A percentile compares a stretch with the other conserved stretches of the same genome.
Conservation (phyloP, 2,113 vertebrate genomes). For the Percopsis transmontana region DNA sequence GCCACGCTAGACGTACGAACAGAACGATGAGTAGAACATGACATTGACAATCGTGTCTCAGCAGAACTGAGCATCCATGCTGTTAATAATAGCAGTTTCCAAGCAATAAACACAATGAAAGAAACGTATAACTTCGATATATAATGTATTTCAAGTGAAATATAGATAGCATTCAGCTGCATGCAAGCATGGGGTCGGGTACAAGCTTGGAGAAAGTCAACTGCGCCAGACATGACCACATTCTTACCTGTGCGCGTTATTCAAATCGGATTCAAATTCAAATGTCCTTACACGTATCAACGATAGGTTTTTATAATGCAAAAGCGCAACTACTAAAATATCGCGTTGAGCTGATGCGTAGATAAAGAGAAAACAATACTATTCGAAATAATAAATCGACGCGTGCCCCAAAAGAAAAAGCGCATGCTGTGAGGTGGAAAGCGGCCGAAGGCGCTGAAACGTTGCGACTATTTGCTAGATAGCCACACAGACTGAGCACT, state of each 20-base stretch:
- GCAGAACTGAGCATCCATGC: conserved; percentile 5
- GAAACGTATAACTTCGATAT: background rate
- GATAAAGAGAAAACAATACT: background rate
- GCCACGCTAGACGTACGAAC: background rate
- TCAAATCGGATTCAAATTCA: conserved; percentile 8
- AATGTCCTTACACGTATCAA: conserved; percentile 7
- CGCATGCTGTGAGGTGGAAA: conserved; percentile 11
- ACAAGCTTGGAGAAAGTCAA: conserved; percentile 2
- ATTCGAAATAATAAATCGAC: background rate
- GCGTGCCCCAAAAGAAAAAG: conserved; percentile 7
- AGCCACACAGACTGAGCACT: conserved; percentile 30
- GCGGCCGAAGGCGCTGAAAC: conserved; percentile 15
- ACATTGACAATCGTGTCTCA: background rate
- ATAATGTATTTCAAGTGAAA: background rate
- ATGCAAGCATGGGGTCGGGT: background rate
- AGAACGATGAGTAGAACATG: background rate
- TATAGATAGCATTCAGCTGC: background rate
- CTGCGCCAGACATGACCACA: conserved; percentile 39
- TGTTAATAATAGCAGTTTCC: conserved; percentile 11
- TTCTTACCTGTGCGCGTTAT: conserved; percentile 55
- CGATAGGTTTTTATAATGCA: conserved; percentile 19
- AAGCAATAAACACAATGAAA: conserved; percentile 49
- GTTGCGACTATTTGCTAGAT: conserved; percentile 25
- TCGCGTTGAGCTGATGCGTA: background rate
- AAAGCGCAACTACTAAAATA: background rate